Evolutionary conservation across 1,140 invertebrate species (phyloP), one percentile per base, ranked within the genome.

Genomic region (Drosophila ficusphila): DNA sequence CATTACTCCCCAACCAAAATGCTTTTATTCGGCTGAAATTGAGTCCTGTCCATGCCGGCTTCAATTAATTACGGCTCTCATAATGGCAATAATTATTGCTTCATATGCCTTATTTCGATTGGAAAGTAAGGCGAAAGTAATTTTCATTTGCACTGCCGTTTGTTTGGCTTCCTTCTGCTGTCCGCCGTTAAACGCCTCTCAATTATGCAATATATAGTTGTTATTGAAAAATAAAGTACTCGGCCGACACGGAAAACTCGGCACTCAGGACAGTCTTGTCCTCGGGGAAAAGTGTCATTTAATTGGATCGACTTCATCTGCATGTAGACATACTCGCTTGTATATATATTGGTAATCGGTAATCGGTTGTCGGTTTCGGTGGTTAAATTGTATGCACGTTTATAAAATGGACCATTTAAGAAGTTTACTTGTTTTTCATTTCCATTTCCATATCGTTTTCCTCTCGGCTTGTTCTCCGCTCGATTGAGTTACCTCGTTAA

Each of bases 381-480:
- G 82, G 82, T 89, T 88, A 82, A 75, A 76, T 75, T 82, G 78
- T 82, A 48, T 82, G 78, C 65, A 58, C 61, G 46, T 78, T 67
- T 49, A 68, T 77, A 82, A 88, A 88, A 88, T 88, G 82, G 82
- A 88, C 82, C 83, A 82, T 88, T 88, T 76, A 77, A 81, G 78
- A 77, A 81, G 57, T 73, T 67, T 57, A 16, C 60, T 19, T n/a
- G 34, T 38, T 53, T 51, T n/a, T n/a, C n/a, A n/a, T n/a, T 44
- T 49, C 51, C 33, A 14, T 34, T 25, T 33, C 39, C 14, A 11
- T 61, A 19, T 3, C 31, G 4, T 29, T 33, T n/a, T n/a, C n/a
- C n/a, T n/a, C n/a, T n/a, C n/a, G n/a, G n/a, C n/a, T n/a, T 21
- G 39, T 38, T 21, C 21, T 57, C 29, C 16, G 21, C 23, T 36